phyloP scores from a whole-genome alignment of 2,113 vertebrate genomes.

The Tursiops truncatus region DNA sequence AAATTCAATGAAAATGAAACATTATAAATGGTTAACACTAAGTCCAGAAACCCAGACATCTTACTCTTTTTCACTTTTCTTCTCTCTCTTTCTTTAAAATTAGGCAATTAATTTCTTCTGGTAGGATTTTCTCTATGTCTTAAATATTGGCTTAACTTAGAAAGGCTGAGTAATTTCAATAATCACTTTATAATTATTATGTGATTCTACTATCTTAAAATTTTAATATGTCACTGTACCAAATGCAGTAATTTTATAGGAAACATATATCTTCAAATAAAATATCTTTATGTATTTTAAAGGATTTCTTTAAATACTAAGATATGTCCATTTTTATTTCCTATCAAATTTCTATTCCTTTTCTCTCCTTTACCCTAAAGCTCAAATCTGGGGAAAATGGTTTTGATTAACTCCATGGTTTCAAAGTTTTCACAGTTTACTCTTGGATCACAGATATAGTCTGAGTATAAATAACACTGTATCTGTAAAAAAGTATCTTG shows the following conservation, averaged over 20 bases:
- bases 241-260: not conserved
- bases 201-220: slow-evolving; percentile 28
- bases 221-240: not conserved
- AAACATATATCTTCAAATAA: not conserved
- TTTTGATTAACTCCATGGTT: not conserved
- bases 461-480: slow-evolving; percentile 5
- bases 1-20: not conserved
- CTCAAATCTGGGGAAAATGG: not conserved
- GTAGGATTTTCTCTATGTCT: not conserved
- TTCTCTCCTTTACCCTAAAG: not conserved
- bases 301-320: not conserved
- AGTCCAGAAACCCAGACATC: not conserved
- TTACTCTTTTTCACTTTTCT: not conserved
- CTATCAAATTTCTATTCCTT: not conserved
- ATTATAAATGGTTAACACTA: not conserved
- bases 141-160: not conserved
- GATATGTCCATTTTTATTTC: not conserved
- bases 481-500: not conserved
- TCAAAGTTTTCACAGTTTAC: not conserved
- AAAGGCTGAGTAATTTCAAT: not conserved
- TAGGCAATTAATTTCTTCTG: not conserved
- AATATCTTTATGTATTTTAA: not conserved
- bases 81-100: not conserved
- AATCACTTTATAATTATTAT: not conserved
- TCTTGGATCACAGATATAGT: not conserved